phyloP scores from a whole-genome alignment of 1,140 invertebrate species.

The Grapholita molesta region DNA sequence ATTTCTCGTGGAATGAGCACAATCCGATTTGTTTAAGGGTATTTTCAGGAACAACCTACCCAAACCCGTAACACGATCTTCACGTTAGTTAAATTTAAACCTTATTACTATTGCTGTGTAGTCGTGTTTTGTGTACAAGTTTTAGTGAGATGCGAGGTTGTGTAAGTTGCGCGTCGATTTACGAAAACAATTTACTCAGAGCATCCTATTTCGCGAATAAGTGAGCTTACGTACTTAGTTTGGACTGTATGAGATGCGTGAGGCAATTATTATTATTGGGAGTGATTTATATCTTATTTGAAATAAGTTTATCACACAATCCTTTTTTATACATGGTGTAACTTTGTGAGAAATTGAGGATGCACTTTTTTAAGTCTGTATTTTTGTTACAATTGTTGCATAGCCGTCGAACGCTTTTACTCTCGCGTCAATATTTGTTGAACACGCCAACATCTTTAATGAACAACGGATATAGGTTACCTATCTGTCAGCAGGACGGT shows the following conservation, averaged over 20 bases:
- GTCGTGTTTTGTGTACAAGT: neutral
- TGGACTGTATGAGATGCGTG: neutral
- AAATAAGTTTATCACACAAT: neutral
- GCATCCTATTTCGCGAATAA: constrained; percentile 11
- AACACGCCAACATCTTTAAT: too few species aligned
- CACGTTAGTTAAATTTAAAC: neutral
- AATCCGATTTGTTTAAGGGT: constrained; percentile 15
- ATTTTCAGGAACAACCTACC: neutral
- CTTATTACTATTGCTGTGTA: neutral
- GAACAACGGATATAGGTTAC: too few species aligned
- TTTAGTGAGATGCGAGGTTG: neutral
- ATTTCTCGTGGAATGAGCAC: constrained; percentile 3
- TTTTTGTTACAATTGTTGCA: too few species aligned
- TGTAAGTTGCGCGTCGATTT: neutral
- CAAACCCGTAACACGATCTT: neutral
- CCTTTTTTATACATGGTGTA: too few species aligned
- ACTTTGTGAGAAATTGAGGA: too few species aligned
- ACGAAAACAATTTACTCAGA: neutral
- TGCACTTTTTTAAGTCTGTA: too few species aligned
- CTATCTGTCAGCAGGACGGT: too few species aligned
- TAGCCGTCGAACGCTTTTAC: too few species aligned
- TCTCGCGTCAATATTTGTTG: too few species aligned
- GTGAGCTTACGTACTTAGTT: constrained; percentile 4
- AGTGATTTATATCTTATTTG: neutral
- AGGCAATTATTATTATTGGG: neutral